Evolutionary conservation across 2,797 vertebrate genomes (phyloP), one percentile per base, ranked within the genome.

Genomic region (Moxostoma hubbsi): DNA sequence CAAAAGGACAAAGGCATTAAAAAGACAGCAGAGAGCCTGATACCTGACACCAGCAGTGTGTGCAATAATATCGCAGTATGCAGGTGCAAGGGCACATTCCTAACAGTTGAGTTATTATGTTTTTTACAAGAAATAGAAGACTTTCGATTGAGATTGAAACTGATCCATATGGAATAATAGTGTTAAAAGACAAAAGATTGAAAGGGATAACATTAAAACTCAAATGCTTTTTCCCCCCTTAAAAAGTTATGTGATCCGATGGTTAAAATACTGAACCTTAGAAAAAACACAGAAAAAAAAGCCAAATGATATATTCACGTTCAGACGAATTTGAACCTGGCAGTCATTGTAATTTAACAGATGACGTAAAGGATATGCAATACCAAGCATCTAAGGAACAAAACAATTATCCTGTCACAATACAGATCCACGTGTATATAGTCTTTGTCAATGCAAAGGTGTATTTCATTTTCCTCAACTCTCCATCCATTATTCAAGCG

Each of bases 1-100:
- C 80, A 80, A 82, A 84, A 82, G 83, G 74, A 82, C 73, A 70
- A 80, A 69, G 70, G n/a, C 67, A 69, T 63, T 63, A 55, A 12
- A 79, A 79, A 58, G 69, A 72, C 77, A 63, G 76, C 58, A 55
- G 9, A 53, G 57, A 69, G 66, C 47, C 6, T 46, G 66, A 65
- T 16, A 72, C n/a, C 9, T 49, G 68, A 51, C 7, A 24, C 24
- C 24, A 24, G 24, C 50, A 49, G 9, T 62, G 16, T 6, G 3
- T 45, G 49, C 18, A 24, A 61, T 43, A 58, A n/a, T 73, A 61
- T 53, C 15, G 0, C 18, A 67, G 5, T 46, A 46, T 58, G 24
- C 54, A 59, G 49, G 64, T 74, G 51, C 11, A 8, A 53, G 9
- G 9, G 16, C 13, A 53, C 54, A 80, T 59, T 80, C 71, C 78